Evolutionary conservation across 2,888 invertebrate species (phyloP).

Genomic region (Drosophila setosimentum): DNA sequence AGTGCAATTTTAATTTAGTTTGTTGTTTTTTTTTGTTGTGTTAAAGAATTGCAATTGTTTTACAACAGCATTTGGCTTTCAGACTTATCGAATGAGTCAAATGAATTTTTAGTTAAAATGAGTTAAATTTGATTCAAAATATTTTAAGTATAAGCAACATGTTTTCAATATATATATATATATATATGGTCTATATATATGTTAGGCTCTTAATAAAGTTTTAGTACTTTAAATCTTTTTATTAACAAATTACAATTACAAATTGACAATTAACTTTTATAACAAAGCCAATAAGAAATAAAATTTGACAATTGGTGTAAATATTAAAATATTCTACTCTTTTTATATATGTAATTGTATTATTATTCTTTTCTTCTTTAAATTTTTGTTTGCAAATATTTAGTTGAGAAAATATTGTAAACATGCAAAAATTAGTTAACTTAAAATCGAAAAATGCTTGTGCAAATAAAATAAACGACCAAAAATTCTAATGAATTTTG

Average conservation of each 20-base stretch:
- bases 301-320: background rate
- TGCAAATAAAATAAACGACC: conserved; percentile 64
- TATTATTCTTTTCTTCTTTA: background rate
- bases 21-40: background rate
- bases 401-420: no score
- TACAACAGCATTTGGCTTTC: background rate
- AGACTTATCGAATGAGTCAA: background rate
- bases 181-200: no score
- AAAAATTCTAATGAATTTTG: conserved; percentile 62
- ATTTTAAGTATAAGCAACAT: background rate
- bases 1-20: conserved; percentile 26
- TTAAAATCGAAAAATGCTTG: no score
- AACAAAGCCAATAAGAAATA: background rate
- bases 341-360: background rate
- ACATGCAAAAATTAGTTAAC: no score
- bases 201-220: background rate
- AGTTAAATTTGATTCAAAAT: background rate
- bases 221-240: background rate
- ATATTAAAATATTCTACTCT: background rate
- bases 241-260: background rate
- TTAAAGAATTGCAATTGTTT: conserved; percentile 7
- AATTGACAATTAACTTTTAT: background rate
- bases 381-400: conserved; percentile 4
- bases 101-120: background rate
- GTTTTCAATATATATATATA: background rate